phyloP scores from a whole-genome alignment of 2,797 vertebrate species.

The Sarcoramphus papa region DNA sequence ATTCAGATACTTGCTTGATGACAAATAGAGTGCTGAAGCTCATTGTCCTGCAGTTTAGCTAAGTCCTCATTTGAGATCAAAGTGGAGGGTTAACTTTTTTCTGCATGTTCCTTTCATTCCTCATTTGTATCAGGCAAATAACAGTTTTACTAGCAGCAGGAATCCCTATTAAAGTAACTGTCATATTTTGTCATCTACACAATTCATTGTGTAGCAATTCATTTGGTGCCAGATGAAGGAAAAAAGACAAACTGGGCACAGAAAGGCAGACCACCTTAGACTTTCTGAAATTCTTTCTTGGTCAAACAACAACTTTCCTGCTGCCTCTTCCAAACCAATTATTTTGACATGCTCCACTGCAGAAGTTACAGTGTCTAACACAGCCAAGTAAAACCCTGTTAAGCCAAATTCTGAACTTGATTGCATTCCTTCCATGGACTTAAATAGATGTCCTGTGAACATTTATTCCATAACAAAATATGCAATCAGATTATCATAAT shows the following conservation, averaged over 20 bases:
- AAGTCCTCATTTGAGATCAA: background rate
- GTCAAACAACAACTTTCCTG: background rate
- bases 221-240: background rate
- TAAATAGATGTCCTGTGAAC: conserved; percentile 8
- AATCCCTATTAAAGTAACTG: background rate
- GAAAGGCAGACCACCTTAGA: background rate
- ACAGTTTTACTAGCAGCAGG: background rate
- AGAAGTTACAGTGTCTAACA: background rate
- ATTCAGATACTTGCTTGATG: background rate
- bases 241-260: background rate
- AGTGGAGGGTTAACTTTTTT: background rate
- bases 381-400: conserved; percentile 6
- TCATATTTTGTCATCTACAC: background rate
- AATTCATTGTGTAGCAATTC: background rate
- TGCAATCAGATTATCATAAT: background rate
- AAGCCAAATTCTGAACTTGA: background rate
- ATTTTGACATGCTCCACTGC: conserved; percentile 1
- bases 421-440: background rate
- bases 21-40: background rate
- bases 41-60: background rate
- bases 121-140: background rate
- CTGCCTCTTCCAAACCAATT: background rate
- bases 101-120: background rate
- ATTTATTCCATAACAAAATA: conserved; percentile 20
- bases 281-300: background rate